Base-by-base conservation (phyloP, 2,797 vertebrate genomes). In the Sphenopsis melanotis region DNA sequence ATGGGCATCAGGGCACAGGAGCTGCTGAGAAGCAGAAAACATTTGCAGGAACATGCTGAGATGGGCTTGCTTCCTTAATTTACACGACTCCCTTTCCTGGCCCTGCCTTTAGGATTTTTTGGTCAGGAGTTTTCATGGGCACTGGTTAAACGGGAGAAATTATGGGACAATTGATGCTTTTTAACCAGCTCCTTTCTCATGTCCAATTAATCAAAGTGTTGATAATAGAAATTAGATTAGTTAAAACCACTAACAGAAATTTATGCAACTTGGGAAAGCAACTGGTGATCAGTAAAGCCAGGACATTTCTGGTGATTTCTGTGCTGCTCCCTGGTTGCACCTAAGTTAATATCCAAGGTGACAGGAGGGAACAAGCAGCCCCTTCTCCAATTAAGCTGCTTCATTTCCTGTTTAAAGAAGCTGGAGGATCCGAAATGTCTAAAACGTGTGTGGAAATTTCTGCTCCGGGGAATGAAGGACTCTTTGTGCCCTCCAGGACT, bases 331-430 rank as follows among this genome's bases (percentile, higher is more conserved):
- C 71, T 53, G 26, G 20, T 4, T 30, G 10, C 19, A 5, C 61
- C n/a, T 2, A 49, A 66, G 37, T 84, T 30, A 19, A 42, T 47
- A 34, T 23, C 70, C 59, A 16, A 30, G 74, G 81, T 22, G 64
- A 49, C 15, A 39, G 11, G 16, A 75, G 47, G 78, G 75, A 9
- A 75, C 80, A 83, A 72, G 55, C 85, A 93, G 89, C 56, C 65
- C 42, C 69, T 52, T 83, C 82, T 81, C 27, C 61, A 85, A 64
- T 91, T 81, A 84, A 88, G 68, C 94, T 44, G 64, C 53, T 84
- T 96, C 63, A 32, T 87, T 97, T 97, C 96, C 93, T 95, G 90
- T 95, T 89, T 84, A 89, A 95, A 92, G 78, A 53, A 90, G 90
- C 77, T 72, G 24, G 50, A 91, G 82, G 76, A 63, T 76, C 83